Evolutionary conservation across 2,113 vertebrate species (phyloP), one percentile per base, ranked within the genome.

Genomic region (Chascanopsetta lugubris): DNA sequence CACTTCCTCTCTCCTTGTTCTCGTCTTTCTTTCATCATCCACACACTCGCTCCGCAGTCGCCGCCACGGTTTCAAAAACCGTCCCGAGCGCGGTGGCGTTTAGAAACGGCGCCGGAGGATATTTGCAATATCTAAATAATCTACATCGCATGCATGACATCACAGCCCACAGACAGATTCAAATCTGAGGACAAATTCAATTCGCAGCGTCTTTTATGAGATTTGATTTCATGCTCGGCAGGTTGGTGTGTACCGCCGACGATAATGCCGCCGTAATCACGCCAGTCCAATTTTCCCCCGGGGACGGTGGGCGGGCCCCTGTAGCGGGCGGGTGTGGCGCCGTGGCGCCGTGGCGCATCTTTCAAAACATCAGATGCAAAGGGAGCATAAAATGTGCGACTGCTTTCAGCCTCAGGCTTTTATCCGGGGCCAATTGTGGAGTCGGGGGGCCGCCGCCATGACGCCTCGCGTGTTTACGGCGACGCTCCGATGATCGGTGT

Each of bases 181-280:
- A 68, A 56, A 83, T 74, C 59, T 40, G 56, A 40, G 38, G 48
- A 69, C 75, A 75, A 58, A 80, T 76, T 68, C 46, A 75, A 75
- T 76, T 73, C 53, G 45, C 57, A 20, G 69, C 63, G 53, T 84
- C 70, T 83, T n/a, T 77, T 69, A 71, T 75, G 56, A 59, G 57
- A 84, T 80, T 47, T 76, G 74, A 83, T 86, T 84, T 80, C 68
- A 85, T 61, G 75, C 72, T 72, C n/a, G 45, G 57, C 40, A 71
- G 61, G 74, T 71, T 51, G 46, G 50, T 61, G 71, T 18, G 66
- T 69, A 2, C 7, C n/a, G 5, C 47, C n/a, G 63, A 78, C 13
- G 55, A 72, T 63, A 78, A 61, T 46, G 22, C 18, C 20, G 42
- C 51, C 13, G 68, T 67, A 60, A 76, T 61, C 71, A 71, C 56